These are phyloP conservation scores for Brachynemurus nebulosus DNA, from an alignment of 2,888 invertebrate genomes.

Conservation along the genomic window DNA sequence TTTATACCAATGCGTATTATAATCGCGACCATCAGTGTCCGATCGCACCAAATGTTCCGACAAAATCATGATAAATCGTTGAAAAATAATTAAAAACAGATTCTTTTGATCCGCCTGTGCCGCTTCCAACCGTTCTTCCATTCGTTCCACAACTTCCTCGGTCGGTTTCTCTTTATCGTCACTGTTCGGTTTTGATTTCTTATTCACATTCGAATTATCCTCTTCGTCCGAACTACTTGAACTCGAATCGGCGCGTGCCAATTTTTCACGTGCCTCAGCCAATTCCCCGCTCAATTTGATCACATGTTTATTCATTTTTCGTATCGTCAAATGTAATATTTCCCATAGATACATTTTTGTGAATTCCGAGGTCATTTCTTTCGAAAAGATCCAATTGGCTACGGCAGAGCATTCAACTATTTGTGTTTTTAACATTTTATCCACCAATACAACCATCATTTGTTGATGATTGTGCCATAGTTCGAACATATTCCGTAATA, in stretches of 20 bases:
- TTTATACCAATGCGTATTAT: slow-evolving; percentile 89
- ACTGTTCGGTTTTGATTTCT: slow-evolving; percentile 25
- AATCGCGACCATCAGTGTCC: slow-evolving; percentile 86
- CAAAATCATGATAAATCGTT: slow-evolving; percentile 94
- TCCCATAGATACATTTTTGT: slow-evolving; percentile 95
- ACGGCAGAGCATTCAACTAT: slow-evolving; percentile 95
- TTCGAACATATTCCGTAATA: slow-evolving; percentile 83
- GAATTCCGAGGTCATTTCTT: slow-evolving; percentile 82
- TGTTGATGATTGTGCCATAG: slow-evolving; percentile 94
- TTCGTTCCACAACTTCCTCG: slow-evolving; percentile 80
- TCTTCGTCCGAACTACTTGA: slow-evolving; percentile 74
- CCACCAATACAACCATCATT: slow-evolving; percentile 92
- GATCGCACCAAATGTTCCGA: slow-evolving; percentile 89
- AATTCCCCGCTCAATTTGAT: slow-evolving; percentile 70
- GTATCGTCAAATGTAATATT: slow-evolving; percentile 85
- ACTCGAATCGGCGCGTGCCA: slow-evolving; percentile 69
- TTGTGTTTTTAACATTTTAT: slow-evolving; percentile 95
- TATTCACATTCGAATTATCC: slow-evolving; percentile 37
- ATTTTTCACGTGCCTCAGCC: slow-evolving; percentile 71
- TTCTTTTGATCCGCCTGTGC: slow-evolving; percentile 96
- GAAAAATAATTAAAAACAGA: slow-evolving; percentile 91
- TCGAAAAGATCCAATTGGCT: slow-evolving; percentile 95
- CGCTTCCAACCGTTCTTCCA: slow-evolving; percentile 90
- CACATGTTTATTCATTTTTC: slow-evolving; percentile 94
- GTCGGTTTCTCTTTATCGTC: slow-evolving; percentile 47